Evolutionary conservation across 1,140 invertebrate genomes (phyloP).

Genomic region (Drosophila insularis): DNA sequence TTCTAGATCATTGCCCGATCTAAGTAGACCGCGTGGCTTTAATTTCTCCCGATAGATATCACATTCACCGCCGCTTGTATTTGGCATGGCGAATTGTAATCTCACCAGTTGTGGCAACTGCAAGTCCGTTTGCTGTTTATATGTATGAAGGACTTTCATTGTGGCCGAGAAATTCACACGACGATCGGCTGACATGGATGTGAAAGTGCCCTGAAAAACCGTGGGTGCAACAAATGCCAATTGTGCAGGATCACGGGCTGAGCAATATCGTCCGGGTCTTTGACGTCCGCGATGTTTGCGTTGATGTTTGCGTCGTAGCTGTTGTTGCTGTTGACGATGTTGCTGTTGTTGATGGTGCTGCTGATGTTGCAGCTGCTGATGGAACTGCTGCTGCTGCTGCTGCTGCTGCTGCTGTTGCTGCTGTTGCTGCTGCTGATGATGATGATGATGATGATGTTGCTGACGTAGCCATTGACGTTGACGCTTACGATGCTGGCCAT

Average conservation of each 20-base stretch:
- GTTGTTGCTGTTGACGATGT: conserved; percentile 58
- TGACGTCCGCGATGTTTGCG: conserved; percentile 51
- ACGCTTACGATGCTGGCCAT: conserved; percentile 48
- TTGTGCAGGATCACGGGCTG: conserved; percentile 85
- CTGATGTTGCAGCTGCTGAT: conserved; percentile 32
- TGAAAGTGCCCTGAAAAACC: conserved; percentile 86
- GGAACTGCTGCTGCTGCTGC: conserved; percentile 32
- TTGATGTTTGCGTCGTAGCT: conserved; percentile 51
- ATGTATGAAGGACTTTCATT: conserved; percentile 86
- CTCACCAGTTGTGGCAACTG: conserved; percentile 81
- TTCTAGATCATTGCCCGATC: conserved; percentile 84
- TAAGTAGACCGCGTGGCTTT: conserved; percentile 82
- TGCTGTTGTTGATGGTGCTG: conserved; percentile 30
- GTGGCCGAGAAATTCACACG: conserved; percentile 86
- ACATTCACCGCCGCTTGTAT: conserved; percentile 77
- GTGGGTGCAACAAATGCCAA: conserved; percentile 85
- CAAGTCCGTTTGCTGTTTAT: conserved; percentile 85
- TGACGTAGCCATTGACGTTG: conserved; percentile 26
- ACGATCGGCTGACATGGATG: conserved; percentile 85
- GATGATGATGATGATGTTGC: conserved; percentile 47
- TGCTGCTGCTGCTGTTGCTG: conserved; percentile 37
- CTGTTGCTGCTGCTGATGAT: conserved; percentile 35
- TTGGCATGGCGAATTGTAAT: conserved; percentile 71
- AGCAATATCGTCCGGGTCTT: conserved; percentile 83
- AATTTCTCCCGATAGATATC: conserved; percentile 77